These are phyloP conservation scores for Psittacus erithacus DNA, from an alignment of 2,113 vertebrate genomes.

Conservation along the genomic window DNA sequence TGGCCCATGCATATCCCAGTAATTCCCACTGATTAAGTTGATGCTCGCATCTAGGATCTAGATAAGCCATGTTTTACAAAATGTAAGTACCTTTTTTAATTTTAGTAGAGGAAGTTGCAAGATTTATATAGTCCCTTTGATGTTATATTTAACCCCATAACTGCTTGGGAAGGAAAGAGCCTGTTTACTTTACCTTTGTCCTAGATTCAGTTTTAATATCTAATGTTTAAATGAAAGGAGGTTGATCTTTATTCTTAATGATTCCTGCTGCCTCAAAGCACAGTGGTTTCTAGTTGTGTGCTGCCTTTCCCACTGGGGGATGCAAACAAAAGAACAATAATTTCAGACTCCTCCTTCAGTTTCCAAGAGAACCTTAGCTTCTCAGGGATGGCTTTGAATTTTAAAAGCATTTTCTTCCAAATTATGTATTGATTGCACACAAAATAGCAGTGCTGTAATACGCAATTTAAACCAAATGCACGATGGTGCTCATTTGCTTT, in stretches of 20 bases:
- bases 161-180: background rate
- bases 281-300: constrained; percentile 64
- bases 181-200: constrained; percentile 39
- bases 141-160: constrained; percentile 31
- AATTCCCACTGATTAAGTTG: background rate
- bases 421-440: constrained; percentile 69
- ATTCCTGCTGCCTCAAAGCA: constrained; percentile 58
- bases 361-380: constrained; percentile 71
- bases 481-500: constrained; percentile 59
- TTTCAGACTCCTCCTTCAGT: constrained; percentile 71
- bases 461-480: constrained; percentile 65
- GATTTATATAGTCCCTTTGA: background rate
- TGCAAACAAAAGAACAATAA: constrained; percentile 74
- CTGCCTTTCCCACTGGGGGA: constrained; percentile 66
- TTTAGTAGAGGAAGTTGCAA: background rate
- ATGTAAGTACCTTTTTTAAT: background rate
- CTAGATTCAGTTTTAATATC: constrained; percentile 45
- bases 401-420: constrained; percentile 69
- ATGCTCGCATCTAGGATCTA: background rate
- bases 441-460: constrained; percentile 57
- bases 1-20: background rate
- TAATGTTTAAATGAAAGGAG: background rate
- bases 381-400: constrained; percentile 68
- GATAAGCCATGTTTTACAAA: background rate
- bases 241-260: constrained; percentile 52